Percentiles rank a stretch among this genome's conserved stretches.
phyloP scores from a whole-genome alignment of 2,797 vertebrate species.

The Catharus ustulatus region DNA sequence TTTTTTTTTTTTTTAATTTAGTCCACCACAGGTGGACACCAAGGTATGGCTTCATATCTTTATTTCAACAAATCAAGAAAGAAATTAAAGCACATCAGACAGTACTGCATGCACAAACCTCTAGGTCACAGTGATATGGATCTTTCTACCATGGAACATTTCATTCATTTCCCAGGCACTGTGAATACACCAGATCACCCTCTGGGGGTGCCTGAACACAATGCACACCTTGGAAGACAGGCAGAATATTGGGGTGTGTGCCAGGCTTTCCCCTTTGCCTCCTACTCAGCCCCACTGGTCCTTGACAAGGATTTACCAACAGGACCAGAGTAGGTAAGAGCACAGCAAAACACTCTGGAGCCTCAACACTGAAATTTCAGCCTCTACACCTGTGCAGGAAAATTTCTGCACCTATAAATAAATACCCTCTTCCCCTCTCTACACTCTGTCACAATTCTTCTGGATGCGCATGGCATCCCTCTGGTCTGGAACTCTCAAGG shows the following conservation, averaged over 20 bases:
- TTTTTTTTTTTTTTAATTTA: not conserved
- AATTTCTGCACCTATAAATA: not conserved
- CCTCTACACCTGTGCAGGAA: not conserved
- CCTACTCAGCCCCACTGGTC: not conserved
- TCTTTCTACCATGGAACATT: not conserved
- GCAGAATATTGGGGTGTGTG: not conserved
- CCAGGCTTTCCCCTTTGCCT: not conserved
- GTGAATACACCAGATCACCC: conserved; percentile 26
- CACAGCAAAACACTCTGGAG: not conserved
- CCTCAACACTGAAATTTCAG: not conserved
- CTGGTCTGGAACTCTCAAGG: not conserved
- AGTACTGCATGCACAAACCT: not conserved
- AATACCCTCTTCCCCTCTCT: not conserved
- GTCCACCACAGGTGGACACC: not conserved
- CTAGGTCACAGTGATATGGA: not conserved
- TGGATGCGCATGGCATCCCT: not conserved
- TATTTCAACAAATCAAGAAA: not conserved
- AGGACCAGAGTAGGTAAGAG: not conserved
- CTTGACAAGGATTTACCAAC: not conserved
- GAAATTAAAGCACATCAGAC: not conserved
- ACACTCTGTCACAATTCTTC: not conserved
- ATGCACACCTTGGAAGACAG: not conserved
- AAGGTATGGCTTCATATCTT: not conserved
- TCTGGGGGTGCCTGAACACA: not conserved
- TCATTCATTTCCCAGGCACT: not conserved